A percentile compares a stretch with the other conserved stretches of the same genome.
Evolutionary conservation across 2,888 invertebrate species (phyloP).

Genomic region (Myathropa florea): DNA sequence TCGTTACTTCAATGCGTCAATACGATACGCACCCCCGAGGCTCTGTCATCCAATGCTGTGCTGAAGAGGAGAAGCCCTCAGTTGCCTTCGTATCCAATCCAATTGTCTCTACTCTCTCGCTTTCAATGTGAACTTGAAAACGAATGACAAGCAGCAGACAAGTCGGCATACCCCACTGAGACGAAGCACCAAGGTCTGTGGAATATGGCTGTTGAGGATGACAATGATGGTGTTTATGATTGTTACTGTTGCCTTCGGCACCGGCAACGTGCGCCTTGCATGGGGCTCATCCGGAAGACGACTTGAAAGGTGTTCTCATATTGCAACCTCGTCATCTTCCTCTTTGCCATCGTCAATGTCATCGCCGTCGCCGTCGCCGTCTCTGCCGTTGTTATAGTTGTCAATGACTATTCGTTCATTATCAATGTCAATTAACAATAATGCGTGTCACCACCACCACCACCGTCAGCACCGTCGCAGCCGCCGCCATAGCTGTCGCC

Average conservation of each 20-base stretch:
- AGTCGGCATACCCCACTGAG: not conserved
- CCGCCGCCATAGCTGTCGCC: too few relatives aligned
- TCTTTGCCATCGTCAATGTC: constrained; percentile 23
- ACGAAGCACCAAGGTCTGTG: constrained; percentile 19
- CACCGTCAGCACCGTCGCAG: too few relatives aligned
- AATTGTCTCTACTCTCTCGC: constrained; percentile 19
- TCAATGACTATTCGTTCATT: constrained; percentile 66
- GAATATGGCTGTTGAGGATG: constrained; percentile 36
- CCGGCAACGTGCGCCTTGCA: not conserved
- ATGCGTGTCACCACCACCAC: constrained; percentile 20
- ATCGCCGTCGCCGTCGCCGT: constrained; percentile 8
- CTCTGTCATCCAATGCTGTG: constrained; percentile 20
- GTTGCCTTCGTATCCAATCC: not conserved
- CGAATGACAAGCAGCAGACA: constrained; percentile 32
- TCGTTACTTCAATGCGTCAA: constrained; percentile 54
- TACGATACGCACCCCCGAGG: constrained; percentile 64
- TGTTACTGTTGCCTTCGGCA: constrained; percentile 46
- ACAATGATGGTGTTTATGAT: constrained; percentile 62
- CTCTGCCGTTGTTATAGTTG: not conserved
- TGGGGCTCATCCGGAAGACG: constrained; percentile 51
- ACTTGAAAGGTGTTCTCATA: constrained; percentile 61
- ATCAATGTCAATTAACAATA: constrained; percentile 69
- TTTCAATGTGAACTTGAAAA: constrained; percentile 62
- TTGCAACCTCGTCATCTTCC: constrained; percentile 31
- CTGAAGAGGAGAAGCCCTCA: not conserved